phyloP scores from a whole-genome alignment of 2,797 vertebrate species.

The Periophthalmus magnuspinnatus region DNA sequence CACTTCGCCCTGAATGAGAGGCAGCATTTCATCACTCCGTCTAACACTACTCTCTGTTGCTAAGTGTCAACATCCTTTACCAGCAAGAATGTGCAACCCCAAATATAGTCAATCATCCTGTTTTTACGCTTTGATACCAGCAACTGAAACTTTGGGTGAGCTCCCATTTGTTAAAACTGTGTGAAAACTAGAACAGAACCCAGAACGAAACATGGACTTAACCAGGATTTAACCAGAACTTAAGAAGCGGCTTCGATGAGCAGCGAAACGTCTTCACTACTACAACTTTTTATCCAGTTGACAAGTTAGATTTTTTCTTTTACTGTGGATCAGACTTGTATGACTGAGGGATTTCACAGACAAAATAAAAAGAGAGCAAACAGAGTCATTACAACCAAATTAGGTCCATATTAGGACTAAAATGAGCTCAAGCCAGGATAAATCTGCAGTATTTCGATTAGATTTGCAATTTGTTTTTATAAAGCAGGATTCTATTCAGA shows the following conservation, averaged over 20 bases:
- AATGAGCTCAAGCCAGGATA: background rate
- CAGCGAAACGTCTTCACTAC: too few relatives aligned
- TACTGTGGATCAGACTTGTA: too few relatives aligned
- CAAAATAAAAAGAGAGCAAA: too few relatives aligned
- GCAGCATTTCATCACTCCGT: conserved; percentile 36
- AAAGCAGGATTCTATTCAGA: too few relatives aligned
- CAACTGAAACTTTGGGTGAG: background rate
- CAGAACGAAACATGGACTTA: background rate
- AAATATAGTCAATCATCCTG: conserved; percentile 1
- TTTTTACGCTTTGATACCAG: background rate
- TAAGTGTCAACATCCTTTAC: conserved; percentile 25
- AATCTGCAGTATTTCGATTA: background rate
- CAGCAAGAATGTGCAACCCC: conserved; percentile 14
- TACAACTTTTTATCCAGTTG: too few relatives aligned
- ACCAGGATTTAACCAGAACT: background rate
- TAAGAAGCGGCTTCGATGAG: too few relatives aligned
- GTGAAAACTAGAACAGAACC: background rate
- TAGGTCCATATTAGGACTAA: background rate
- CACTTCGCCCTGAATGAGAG: conserved; percentile 43
- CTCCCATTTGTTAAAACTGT: background rate
- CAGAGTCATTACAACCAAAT: background rate
- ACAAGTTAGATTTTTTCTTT: too few relatives aligned
- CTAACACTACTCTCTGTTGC: conserved; percentile 39
- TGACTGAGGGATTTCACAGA: too few relatives aligned
- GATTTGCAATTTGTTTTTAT: too few relatives aligned